Evolutionary conservation across 2,797 vertebrate genomes (phyloP), one percentile per base, ranked within the genome.

Genomic region (Allobates femoralis): DNA sequence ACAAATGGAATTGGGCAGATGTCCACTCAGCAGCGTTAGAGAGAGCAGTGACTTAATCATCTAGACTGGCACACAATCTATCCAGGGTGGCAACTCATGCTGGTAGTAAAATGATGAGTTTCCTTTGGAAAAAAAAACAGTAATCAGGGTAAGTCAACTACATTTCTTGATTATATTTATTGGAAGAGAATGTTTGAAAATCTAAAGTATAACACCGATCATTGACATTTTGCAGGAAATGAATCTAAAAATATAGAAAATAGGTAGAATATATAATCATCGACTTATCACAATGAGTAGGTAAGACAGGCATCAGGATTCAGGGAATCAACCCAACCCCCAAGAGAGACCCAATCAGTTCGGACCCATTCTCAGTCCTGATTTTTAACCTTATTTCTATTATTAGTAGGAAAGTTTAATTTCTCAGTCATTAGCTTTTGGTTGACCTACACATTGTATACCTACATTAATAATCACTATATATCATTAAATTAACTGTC

Each of bases 1-100:
- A 55, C 69, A 85, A 80, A 87, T 81, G 67, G 78, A 77, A 77
- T 81, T 77, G 87, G 87, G 60, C 87, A 88, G 87, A 88, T 88
- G 83, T 88, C 87, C 87, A 67, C 87, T 85, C 83, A 75, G 58
- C 83, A 81, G 77, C 10, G 16, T 28, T 66, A 64, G 56, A 84
- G 58, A 75, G 32, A 75, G 60, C 56, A 62, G 46, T 55, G 71
- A 88, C 85, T 81, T 88, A 85, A 88, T 85, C 67, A 76, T 41
- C 58, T 66, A 62, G 71, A 60, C 64, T 81, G 50, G 71, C 83
- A 81, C 50, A 77, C 71, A 67, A 60, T 73, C 58, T 37, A 58
- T 56, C 74, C 64, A n/a, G 46, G 46, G 50, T 81, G 71, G 83
- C 77, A 81, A 30, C 18, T 51, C 58, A 81, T 34, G n/a, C 51